These are phyloP conservation scores for Ostrea denselamellosa DNA, from an alignment of 1,140 invertebrate species.

Conservation along the genomic window DNA sequence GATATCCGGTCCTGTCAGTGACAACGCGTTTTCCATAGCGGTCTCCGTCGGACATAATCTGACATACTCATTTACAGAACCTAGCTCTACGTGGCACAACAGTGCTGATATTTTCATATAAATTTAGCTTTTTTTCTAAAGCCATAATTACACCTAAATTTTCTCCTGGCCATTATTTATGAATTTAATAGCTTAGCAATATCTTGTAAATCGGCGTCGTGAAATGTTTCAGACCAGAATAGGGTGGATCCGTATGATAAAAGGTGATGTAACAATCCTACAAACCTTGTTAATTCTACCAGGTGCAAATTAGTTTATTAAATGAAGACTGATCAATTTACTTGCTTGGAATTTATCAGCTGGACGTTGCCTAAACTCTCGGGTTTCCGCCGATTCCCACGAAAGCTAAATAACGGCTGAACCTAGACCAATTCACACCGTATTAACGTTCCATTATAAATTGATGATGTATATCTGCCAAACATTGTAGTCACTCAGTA, in stretches of 20 bases:
- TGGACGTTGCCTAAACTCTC: slow-evolving; percentile 10
- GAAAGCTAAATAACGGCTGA: slow-evolving; percentile 8
- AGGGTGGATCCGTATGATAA: background rate
- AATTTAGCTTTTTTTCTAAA: background rate
- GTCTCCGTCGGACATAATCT: slow-evolving; percentile 17
- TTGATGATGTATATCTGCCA: slow-evolving; percentile 30
- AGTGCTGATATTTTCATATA: slow-evolving; percentile 14
- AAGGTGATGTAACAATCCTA: slow-evolving; percentile 1
- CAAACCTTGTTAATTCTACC: slow-evolving; percentile 20
- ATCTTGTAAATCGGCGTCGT: background rate
- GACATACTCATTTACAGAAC: slow-evolving; percentile 16
- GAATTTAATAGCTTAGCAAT: slow-evolving; percentile 8
- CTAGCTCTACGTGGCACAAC: slow-evolving; percentile 6
- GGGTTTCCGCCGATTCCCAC: slow-evolving; percentile 8
- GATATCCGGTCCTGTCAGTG: slow-evolving; percentile 28
- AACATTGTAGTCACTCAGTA: slow-evolving; percentile 32
- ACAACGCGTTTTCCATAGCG: slow-evolving; percentile 23
- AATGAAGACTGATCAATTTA: background rate
- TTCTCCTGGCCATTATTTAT: slow-evolving; percentile 14
- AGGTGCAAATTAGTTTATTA: slow-evolving; percentile 26
- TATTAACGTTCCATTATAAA: slow-evolving; percentile 38
- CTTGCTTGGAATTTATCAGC: slow-evolving; percentile 13
- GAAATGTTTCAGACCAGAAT: background rate
- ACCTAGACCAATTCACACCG: slow-evolving; percentile 10
- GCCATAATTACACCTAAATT: slow-evolving; percentile 6